Evolutionary conservation across 2,797 vertebrate species (phyloP).

Genomic region (Spheniscus humboldti): DNA sequence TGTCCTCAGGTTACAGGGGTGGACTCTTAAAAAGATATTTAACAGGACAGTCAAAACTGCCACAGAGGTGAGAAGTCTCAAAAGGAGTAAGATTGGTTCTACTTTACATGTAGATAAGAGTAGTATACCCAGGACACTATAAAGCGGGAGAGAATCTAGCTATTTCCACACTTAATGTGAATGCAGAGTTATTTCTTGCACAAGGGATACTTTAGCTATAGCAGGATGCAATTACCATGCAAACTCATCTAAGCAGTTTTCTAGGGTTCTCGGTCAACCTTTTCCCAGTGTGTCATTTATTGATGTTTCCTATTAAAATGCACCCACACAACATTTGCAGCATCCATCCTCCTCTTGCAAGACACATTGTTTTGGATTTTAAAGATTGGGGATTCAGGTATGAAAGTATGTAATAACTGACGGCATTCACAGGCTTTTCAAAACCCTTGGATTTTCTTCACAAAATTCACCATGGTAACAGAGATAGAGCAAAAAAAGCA

Average conservation of each 20-base stretch:
- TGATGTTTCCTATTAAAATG: not conserved
- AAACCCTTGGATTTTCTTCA: not conserved
- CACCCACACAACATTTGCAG: not conserved
- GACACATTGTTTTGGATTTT: not conserved
- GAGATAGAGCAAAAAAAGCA: not conserved
- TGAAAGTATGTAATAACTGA: not conserved
- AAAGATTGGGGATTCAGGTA: not conserved
- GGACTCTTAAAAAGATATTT: not conserved
- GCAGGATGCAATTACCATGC: not conserved
- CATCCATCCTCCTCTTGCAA: not conserved
- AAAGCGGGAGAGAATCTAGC: not conserved
- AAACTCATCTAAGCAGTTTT: not conserved
- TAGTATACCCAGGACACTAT: not conserved
- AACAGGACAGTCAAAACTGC: not conserved
- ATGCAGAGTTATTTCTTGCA: not conserved
- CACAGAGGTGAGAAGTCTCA: not conserved
- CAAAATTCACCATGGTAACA: slow-evolving; percentile 26
- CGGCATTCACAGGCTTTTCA: not conserved
- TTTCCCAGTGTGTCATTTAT: not conserved
- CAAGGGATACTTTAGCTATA: not conserved
- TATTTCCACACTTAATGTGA: not conserved
- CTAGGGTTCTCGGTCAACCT: not conserved
- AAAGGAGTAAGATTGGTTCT: not conserved
- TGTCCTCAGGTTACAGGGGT: not conserved
- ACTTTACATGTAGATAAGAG: not conserved